Evolutionary conservation across 2,797 vertebrate genomes (phyloP), one percentile per base, ranked within the genome.

Genomic region (Alosa sapidissima): DNA sequence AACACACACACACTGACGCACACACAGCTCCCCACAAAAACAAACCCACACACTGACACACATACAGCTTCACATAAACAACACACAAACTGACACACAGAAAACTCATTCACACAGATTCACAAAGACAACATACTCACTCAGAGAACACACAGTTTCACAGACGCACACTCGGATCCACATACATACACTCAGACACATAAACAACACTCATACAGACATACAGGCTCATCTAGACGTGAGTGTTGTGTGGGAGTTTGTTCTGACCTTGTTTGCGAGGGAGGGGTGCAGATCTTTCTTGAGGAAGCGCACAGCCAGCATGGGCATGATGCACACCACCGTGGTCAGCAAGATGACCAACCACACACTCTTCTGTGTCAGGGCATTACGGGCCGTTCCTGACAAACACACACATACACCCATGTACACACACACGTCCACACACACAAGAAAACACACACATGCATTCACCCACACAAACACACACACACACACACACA

Each of bases 261-360:
- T 36, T 47, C 85, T 28, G 90, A 96, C 96, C 96, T 96, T 94
- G 88, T 96, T 94, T 87, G 92, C 95, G 33, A 93, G 83, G 14
- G 93, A 94, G 78, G 97, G 96, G 85, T 92, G 92, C 72, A 97
- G 93, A 85, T 94, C 86, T 14, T 91, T 89, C 91, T 92, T 96
- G 86, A 97, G 88, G 89, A 96, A 96, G 72, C 93, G 90, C 88
- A 96, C 78, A 0, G 88, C 91, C 87, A 97, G 86, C 36, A 96
- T 93, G 0, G 96, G 96, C 88, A 96, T 88, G 52, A 96, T 91
- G 49, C 96, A 96, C 85, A 94, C 91, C 82, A 96, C 95, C 1
- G 95, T 94, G 62, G 95, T 97, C 88, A 97, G 93, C 85, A 97
- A 91, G 89, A 97, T 95, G 54, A 97, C 93, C 87, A 97, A 87